A percentile compares a stretch with the other conserved stretches of the same genome.
phyloP scores from a whole-genome alignment of 2,113 vertebrate species.

The Triplophysa rosa region DNA sequence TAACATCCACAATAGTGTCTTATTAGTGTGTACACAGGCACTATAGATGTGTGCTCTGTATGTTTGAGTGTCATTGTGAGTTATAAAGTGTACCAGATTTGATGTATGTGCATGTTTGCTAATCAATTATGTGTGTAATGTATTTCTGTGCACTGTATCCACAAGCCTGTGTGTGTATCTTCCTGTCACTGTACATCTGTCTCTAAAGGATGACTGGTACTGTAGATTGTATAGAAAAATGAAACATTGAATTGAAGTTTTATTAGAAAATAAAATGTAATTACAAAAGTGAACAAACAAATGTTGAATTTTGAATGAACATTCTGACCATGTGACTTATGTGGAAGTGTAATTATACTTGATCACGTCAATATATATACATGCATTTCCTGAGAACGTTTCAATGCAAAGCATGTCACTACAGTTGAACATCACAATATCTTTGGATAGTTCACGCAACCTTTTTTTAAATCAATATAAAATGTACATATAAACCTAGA shows the following conservation, averaged over 20 bases:
- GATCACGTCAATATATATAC: too few species aligned
- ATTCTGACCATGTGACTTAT: background rate
- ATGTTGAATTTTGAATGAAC: constrained; percentile 40
- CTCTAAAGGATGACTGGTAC: constrained; percentile 57
- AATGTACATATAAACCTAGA: too few species aligned
- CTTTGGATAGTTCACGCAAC: background rate
- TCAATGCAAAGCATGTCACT: background rate
- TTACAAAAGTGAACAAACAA: background rate
- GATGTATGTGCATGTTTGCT: constrained; percentile 39
- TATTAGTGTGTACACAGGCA: background rate
- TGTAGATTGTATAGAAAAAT: constrained; percentile 51
- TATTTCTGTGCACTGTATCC: constrained; percentile 50
- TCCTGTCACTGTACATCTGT: constrained; percentile 46
- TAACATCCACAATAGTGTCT: background rate
- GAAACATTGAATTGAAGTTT: constrained; percentile 41
- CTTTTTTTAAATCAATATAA: background rate
- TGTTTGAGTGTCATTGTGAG: constrained; percentile 27
- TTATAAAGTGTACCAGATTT: constrained; percentile 32
- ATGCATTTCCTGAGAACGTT: too few species aligned
- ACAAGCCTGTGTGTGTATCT: constrained; percentile 45
- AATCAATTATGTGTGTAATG: constrained; percentile 24
- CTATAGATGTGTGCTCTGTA: background rate
- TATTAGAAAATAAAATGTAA: constrained; percentile 47
- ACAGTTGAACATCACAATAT: background rate
- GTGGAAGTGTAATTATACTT: background rate